Base-by-base conservation (phyloP, 2,113 vertebrate genomes). In the Motacilla tschutschensis region DNA sequence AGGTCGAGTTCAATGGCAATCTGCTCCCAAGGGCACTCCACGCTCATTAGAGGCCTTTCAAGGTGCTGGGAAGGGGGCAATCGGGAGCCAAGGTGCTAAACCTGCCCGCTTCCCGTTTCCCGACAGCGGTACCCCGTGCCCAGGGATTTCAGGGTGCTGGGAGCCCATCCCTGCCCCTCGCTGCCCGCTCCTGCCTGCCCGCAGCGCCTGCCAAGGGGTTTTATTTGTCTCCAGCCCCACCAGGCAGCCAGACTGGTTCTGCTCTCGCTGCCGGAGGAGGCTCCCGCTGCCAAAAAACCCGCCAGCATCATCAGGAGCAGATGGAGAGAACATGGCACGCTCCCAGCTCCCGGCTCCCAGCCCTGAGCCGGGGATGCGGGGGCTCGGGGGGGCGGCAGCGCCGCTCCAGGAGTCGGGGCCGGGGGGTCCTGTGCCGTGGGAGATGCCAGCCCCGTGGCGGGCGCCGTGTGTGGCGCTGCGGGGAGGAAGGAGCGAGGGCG, bases 291-390 rank as follows among this genome's bases (percentile, higher is more conserved):
- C 93, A 96, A 83, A 83, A 92, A 93, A 87, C 94, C 94, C 89
- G 92, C 95, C 94, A 88, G 95, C 96, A 93, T 96, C 96, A 88
- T 90, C 94, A 75, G 93, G 96, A 96, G 96, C 95, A 96, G 97
- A 97, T 97, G 97, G 96, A 95, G 88, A 89, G 94, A 78, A 92
- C 93, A 92, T 97, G 97, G 96, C 97, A 93, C 89, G 63, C 76
- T 82, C 95, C 96, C 96, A 95, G 95, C 84, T 89, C 85, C 73
- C 78, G 36, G 81, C 89, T 87, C 81, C 69, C 84, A 67, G 87
- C 84, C 78, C 79, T 18, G 88, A 5, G 38, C 90, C 3, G 9
- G 74, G 74, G 60, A 36, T 57, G 81, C 2, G 25, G 77, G 86
- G 70, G 51, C 17, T 40, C 16, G 31, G 17, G 22, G 33, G 33